These are phyloP conservation scores for Cepaea nemoralis DNA, from an alignment of 1,140 invertebrate species.

Conservation along the genomic window DNA sequence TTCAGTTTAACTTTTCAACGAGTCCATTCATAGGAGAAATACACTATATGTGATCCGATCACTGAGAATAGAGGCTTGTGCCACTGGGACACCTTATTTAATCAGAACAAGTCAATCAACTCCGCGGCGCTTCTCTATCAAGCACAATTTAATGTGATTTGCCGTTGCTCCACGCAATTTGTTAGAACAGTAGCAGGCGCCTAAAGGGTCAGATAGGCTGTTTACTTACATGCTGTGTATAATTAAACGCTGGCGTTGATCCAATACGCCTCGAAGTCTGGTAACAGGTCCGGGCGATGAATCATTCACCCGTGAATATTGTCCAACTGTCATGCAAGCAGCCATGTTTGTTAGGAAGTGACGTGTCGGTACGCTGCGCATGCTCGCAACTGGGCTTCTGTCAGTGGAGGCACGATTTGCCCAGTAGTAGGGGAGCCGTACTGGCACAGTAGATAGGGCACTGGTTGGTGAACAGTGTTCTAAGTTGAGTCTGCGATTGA, in stretches of 20 bases:
- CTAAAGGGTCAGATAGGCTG: neutral
- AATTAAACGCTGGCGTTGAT: neutral
- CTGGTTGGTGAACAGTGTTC: no score
- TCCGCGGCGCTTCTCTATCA: neutral
- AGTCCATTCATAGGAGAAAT: neutral
- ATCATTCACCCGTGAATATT: neutral
- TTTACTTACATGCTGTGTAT: slow-evolving; percentile 16
- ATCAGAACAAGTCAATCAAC: slow-evolving; percentile 5
- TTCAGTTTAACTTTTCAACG: slow-evolving; percentile 14
- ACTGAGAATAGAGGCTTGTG: neutral
- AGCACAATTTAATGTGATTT: neutral
- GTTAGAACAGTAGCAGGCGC: neutral
- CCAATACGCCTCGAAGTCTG: neutral
- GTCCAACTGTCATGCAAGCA: neutral
- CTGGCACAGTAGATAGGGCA: no score
- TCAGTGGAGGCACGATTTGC: no score
- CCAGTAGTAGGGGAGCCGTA: no score
- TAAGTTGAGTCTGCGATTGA: no score
- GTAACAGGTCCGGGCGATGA: neutral
- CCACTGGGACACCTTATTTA: neutral
- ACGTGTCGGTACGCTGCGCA: no score
- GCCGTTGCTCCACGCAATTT: neutral
- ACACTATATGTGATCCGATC: neutral
- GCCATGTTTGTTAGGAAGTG: neutral
- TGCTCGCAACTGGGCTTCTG: no score